A percentile compares a stretch with the other conserved stretches of the same genome.
phyloP scores from a whole-genome alignment of 2,888 invertebrate species.

The Stenotaenia linearis region DNA sequence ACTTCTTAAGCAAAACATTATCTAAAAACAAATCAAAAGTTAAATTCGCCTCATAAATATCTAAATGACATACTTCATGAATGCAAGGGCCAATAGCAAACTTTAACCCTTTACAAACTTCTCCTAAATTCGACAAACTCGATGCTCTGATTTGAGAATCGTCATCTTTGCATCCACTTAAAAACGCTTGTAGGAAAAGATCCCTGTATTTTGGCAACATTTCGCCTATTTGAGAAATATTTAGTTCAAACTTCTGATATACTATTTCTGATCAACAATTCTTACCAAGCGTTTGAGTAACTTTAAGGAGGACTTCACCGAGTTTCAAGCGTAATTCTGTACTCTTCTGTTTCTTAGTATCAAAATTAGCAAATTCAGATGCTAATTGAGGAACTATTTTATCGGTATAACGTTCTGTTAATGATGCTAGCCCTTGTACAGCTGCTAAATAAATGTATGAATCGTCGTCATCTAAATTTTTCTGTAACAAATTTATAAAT shows the following conservation, averaged over 20 bases:
- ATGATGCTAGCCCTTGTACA: conserved; percentile 65
- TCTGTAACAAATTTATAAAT: conserved; percentile 50
- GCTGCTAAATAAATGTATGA: conserved; percentile 76
- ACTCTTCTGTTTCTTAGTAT: conserved; percentile 39
- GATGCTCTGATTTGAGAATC: conserved; percentile 72
- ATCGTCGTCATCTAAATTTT: conserved; percentile 68
- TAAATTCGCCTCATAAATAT: too few species aligned
- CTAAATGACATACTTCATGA: conserved; percentile 66
- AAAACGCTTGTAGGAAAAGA: conserved; percentile 63
- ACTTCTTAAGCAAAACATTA: conserved; percentile 63
- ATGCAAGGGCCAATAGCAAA: conserved; percentile 66
- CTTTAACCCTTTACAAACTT: conserved; percentile 66
- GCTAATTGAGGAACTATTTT: conserved; percentile 62
- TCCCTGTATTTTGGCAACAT: conserved; percentile 64
- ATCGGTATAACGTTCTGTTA: conserved; percentile 62
- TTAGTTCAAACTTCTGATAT: too few species aligned
- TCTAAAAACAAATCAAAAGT: conserved; percentile 50
- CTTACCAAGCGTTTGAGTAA: conserved; percentile 64
- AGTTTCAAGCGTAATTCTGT: conserved; percentile 62
- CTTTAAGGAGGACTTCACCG: conserved; percentile 71
- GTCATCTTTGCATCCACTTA: conserved; percentile 62
- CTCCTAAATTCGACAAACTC: conserved; percentile 75
- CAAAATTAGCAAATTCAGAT: conserved; percentile 55
- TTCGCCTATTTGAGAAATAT: conserved; percentile 60
- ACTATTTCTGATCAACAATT: too few species aligned